phyloP scores from a whole-genome alignment of 2,797 vertebrate species.

The Hephaestus fuliginosus region DNA sequence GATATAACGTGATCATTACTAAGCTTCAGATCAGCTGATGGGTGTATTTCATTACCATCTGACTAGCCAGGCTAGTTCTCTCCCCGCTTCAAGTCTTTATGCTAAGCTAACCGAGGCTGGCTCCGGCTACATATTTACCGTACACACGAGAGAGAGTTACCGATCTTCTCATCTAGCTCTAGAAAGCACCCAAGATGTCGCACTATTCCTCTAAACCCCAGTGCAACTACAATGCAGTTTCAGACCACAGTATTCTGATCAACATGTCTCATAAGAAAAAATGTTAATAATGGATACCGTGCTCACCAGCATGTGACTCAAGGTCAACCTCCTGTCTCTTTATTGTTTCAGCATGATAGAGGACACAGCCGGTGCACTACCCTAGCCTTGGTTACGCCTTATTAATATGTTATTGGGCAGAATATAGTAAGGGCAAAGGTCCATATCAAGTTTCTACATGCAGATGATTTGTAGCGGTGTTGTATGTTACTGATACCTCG shows the following conservation, averaged over 20 bases:
- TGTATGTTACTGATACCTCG: slow-evolving; percentile 83
- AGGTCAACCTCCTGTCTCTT: slow-evolving; percentile 55
- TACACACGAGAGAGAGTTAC: background rate
- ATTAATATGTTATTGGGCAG: slow-evolving; percentile 79
- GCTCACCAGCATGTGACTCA: slow-evolving; percentile 42
- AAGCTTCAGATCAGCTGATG: background rate
- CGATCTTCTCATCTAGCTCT: background rate
- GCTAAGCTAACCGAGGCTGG: background rate
- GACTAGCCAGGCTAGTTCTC: background rate
- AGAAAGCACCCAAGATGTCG: background rate
- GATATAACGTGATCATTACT: background rate
- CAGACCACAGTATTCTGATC: slow-evolving; percentile 17
- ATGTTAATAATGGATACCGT: slow-evolving; percentile 36
- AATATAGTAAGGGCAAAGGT: slow-evolving; percentile 75
- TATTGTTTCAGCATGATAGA: slow-evolving; percentile 71
- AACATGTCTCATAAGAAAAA: slow-evolving; percentile 7
- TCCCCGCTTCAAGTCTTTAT: background rate
- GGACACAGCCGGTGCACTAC: slow-evolving; percentile 38
- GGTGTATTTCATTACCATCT: slow-evolving; percentile 4
- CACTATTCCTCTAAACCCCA: background rate
- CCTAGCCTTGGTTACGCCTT: slow-evolving; percentile 68
- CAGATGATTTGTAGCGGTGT: slow-evolving; percentile 78
- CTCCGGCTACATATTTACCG: background rate
- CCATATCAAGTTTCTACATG: slow-evolving; percentile 79
- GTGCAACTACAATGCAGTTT: background rate